A percentile compares a stretch with the other conserved stretches of the same genome.
phyloP scores from a whole-genome alignment of 2,888 invertebrate species.

The Conomelus anceps region DNA sequence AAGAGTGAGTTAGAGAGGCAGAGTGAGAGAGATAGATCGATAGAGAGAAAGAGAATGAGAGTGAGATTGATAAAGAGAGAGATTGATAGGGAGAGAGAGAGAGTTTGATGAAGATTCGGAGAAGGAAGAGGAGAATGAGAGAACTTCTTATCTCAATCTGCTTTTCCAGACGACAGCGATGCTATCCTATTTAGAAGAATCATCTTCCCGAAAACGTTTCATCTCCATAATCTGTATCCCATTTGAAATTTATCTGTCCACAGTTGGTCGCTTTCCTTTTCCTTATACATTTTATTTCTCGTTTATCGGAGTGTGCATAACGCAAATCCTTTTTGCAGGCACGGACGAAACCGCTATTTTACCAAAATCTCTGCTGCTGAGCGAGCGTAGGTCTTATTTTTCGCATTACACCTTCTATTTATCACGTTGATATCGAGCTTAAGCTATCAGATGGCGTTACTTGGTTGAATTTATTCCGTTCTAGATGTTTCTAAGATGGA shows the following conservation, averaged over 20 bases:
- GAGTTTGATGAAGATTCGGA: no score
- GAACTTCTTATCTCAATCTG: neutral
- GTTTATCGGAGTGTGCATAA: neutral
- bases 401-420: neutral
- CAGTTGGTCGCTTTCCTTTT: neutral
- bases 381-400: neutral
- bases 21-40: neutral
- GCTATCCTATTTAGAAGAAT: neutral
- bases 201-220: neutral
- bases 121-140: neutral
- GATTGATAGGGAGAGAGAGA: neutral
- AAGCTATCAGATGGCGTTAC: no score
- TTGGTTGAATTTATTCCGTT: neutral
- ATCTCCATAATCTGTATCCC: neutral
- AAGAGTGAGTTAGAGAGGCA: neutral
- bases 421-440: neutral
- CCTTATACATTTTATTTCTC: neutral
- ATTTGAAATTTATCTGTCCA: neutral
- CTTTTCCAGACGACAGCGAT: neutral
- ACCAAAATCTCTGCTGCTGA: neutral
- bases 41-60: neutral
- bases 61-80: neutral
- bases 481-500: no score
- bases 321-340: neutral
- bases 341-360: neutral